phyloP scores from a whole-genome alignment of 2,888 invertebrate species.

The Thereva unica region DNA sequence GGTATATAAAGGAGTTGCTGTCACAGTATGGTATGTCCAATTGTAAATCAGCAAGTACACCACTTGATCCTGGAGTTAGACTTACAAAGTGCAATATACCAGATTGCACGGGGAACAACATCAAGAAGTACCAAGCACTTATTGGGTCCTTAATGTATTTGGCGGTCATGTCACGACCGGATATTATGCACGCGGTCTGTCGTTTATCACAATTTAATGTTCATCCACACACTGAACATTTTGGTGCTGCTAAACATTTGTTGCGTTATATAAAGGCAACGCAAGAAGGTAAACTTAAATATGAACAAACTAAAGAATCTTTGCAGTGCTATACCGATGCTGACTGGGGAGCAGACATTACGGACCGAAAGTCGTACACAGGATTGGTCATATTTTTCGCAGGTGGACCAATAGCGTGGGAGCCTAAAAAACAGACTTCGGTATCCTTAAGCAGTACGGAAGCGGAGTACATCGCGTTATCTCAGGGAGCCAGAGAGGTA shows the following conservation, averaged over 20 bases:
- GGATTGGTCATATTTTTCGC: constrained; percentile 18
- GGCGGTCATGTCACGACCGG: constrained; percentile 40
- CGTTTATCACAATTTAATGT: constrained; percentile 43
- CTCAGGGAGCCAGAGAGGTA: constrained; percentile 38
- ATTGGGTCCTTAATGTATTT: constrained; percentile 41
- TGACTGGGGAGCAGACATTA: constrained; percentile 41
- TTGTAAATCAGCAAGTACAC: constrained; percentile 24
- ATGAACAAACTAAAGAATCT: constrained; percentile 11
- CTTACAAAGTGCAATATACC: constrained; percentile 30
- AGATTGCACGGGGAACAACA: constrained; percentile 32
- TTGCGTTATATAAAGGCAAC: constrained; percentile 39
- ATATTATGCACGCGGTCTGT: constrained; percentile 40
- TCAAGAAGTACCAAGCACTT: constrained; percentile 40
- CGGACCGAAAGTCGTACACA: constrained; percentile 39
- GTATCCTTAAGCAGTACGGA: constrained; percentile 42
- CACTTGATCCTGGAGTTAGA: constrained; percentile 37
- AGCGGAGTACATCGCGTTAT: constrained; percentile 37
- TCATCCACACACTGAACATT: constrained; percentile 42
- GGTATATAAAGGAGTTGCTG: constrained; percentile 21
- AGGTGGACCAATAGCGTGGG: constrained; percentile 29
- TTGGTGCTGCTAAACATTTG: constrained; percentile 39
- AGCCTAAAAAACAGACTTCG: constrained; percentile 39
- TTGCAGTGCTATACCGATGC: constrained; percentile 40
- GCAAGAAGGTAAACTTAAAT: constrained; percentile 22
- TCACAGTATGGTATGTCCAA: constrained; percentile 18